phyloP scores from a whole-genome alignment of 2,888 invertebrate species.

The Zaprionus lineosus region DNA sequence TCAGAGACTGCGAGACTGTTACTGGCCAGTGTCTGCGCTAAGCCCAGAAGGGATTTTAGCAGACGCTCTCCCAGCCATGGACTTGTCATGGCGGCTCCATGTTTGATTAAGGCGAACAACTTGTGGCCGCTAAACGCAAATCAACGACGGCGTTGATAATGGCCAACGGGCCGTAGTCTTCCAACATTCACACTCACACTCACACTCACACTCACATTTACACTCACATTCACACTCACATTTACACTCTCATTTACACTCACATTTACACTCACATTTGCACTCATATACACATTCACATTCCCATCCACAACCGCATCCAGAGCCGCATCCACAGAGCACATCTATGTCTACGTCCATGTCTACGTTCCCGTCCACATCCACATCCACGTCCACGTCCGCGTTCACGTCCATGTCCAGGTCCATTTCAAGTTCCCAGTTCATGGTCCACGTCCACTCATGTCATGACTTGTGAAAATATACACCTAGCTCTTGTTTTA shows the following conservation, averaged over 20 bases:
- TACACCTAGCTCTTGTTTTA: slow-evolving; percentile 59
- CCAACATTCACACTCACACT: background rate
- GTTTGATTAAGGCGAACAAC: slow-evolving; percentile 70
- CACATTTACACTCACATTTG: no score
- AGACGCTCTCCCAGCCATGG: slow-evolving; percentile 42
- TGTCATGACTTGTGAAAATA: slow-evolving; percentile 75
- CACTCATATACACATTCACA: background rate
- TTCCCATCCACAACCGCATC: no score
- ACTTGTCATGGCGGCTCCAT: slow-evolving; percentile 59
- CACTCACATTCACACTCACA: background rate
- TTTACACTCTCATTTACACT: background rate
- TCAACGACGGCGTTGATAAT: slow-evolving; percentile 73
- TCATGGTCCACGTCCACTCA: slow-evolving; percentile 42
- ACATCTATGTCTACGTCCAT: background rate
- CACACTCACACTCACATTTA: background rate
- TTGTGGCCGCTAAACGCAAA: slow-evolving; percentile 65
- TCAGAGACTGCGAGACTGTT: background rate
- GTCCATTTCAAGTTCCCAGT: slow-evolving; percentile 20
- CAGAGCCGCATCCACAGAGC: no score
- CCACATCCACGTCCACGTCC: background rate
- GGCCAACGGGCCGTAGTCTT: slow-evolving; percentile 48
- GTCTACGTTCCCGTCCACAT: slow-evolving; percentile 13
- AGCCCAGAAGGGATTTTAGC: slow-evolving; percentile 65
- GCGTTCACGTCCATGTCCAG: slow-evolving; percentile 22
- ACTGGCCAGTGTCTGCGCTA: slow-evolving; percentile 22